Evolutionary conservation across 2,888 invertebrate genomes (phyloP), one percentile per base, ranked within the genome.

Genomic region (Zelleria hepariella): DNA sequence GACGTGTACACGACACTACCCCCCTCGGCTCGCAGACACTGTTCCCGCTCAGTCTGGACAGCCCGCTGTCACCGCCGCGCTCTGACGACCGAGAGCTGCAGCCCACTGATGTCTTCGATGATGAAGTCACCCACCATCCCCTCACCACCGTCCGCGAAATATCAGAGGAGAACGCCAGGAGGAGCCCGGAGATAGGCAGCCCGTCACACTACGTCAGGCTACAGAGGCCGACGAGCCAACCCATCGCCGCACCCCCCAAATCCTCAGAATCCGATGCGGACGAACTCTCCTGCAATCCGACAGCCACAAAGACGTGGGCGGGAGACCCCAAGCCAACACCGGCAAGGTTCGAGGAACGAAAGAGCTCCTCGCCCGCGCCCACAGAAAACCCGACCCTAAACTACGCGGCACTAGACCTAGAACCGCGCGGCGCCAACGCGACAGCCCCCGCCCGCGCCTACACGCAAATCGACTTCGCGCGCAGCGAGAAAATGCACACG

Each of bases 381-480:
- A 66, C 68, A 4, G 66, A 66, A 51, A 63, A 64, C n/a, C 60
- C 56, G 20, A n/a, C 49, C 2, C 59, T 86, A 59, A 70, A 86
- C 77, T 87, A 88, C 80, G 87, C 87, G 26, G 79, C 87, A 63
- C 76, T 86, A 58, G 86, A 86, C 73, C 75, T 86, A 66, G 84
- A 86, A 74, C 82, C 80, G 66, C 75, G 77, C 6, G 73, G 72
- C 48, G 71, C 72, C 63, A 69, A 66, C 67, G 64, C 89, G 48
- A 81, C 88, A 24, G 71, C 85, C 23, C 72, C 89, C 53, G 80
- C 84, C 61, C 91, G 93, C 70, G 90, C 91, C 49, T 95, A 95
- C 81, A 95, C 95, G 64, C 93, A 94, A 86, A 95, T 95, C 63
- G 95, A 95, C 89, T 95, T 95, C 81, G 87, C 91, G 32, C 92